Conservation (phyloP, 2,797 vertebrate genomes). For the Falco rusticolus region DNA sequence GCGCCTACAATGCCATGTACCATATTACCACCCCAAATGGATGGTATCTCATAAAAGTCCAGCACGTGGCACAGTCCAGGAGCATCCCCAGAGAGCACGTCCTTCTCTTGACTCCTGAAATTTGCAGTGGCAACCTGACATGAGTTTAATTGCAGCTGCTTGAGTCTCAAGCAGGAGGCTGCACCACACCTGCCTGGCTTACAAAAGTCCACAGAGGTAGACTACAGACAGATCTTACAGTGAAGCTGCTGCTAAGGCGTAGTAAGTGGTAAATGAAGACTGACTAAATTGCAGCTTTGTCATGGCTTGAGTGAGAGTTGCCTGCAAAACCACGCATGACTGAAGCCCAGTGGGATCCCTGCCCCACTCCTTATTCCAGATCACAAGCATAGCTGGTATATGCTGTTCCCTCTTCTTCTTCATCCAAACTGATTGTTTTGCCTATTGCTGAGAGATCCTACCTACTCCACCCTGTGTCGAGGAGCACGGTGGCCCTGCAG, state of each 20-base stretch:
- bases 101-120: not conserved
- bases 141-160: conserved; percentile 38
- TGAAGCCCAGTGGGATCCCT: conserved; percentile 1
- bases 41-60: not conserved
- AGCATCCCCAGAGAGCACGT: not conserved
- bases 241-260: conserved; percentile 20
- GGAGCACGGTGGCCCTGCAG: rapidly evolving
- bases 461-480: rapidly evolving
- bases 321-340: not conserved
- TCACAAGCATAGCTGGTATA: not conserved
- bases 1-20: not conserved
- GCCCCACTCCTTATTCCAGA: not conserved
- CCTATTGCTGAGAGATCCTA: not conserved
- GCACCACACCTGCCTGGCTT: not conserved
- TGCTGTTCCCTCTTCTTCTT: not conserved
- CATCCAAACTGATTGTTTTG: not conserved
- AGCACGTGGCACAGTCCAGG: not conserved
- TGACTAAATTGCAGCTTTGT: conserved; percentile 43
- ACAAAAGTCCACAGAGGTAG: not conserved
- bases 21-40: not conserved
- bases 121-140: conserved; percentile 19
- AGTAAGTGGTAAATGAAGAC: conserved; percentile 45
- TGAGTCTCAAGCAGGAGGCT: not conserved
- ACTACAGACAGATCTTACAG: conserved; percentile 15
- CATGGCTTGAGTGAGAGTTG: not conserved